Evolutionary conservation across 1,140 invertebrate genomes (phyloP).

Genomic region (Ruditapes philippinarum): DNA sequence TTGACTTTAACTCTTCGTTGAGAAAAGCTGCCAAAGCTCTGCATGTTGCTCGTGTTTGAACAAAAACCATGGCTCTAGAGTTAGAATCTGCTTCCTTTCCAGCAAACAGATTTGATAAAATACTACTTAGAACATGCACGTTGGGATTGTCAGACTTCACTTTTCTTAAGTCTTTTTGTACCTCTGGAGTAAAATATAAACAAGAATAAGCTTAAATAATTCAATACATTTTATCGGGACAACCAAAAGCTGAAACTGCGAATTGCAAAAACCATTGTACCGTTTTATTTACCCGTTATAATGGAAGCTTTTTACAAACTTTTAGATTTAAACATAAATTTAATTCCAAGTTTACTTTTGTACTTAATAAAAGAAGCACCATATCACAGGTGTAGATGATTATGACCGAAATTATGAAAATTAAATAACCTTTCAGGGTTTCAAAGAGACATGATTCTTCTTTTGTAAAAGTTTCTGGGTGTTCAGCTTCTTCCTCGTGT

Average conservation of each 20-base stretch:
- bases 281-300: too few species aligned
- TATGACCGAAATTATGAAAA: too few species aligned
- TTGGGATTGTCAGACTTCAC: constrained; percentile 26
- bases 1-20: neutral
- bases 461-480: neutral
- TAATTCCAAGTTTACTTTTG: too few species aligned
- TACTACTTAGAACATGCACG: neutral
- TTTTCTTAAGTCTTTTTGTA: neutral
- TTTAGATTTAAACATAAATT: too few species aligned
- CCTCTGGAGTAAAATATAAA: neutral
- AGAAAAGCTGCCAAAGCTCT: constrained; percentile 22
- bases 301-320: too few species aligned
- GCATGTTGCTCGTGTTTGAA: constrained; percentile 40
- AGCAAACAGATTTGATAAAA: neutral
- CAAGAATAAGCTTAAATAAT: too few species aligned
- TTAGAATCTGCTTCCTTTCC: neutral
- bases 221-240: too few species aligned
- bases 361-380: too few species aligned
- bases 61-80: constrained; percentile 47
- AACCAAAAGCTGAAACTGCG: too few species aligned
- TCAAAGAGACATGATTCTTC: neutral
- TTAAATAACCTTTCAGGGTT: neutral
- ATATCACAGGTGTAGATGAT: too few species aligned
- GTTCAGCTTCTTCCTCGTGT: neutral
- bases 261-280: too few species aligned